phyloP scores from a whole-genome alignment of 2,113 vertebrate species.

The Vanacampus margaritifer region DNA sequence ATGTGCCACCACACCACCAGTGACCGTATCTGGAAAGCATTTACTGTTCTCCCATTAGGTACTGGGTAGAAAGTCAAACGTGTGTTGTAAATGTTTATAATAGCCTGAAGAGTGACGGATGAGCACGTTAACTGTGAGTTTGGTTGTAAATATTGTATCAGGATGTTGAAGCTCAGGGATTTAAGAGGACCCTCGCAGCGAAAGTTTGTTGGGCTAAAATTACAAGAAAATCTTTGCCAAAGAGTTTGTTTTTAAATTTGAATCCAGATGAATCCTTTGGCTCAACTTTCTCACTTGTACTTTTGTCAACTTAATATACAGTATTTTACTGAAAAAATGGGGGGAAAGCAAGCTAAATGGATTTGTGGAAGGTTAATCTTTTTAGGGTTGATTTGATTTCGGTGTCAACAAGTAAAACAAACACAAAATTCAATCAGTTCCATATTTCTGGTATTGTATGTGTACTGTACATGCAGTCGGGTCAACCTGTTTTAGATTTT shows the following conservation, averaged over 20 bases:
- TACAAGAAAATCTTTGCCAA: neutral
- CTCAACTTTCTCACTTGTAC: too few relatives aligned
- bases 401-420: too few relatives aligned
- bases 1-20: constrained; percentile 19
- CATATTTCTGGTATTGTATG: too few relatives aligned
- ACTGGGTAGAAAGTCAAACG: neutral
- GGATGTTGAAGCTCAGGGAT: neutral
- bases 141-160: neutral
- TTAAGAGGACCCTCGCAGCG: neutral
- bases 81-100: constrained; percentile 5
- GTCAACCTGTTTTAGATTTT: too few relatives aligned
- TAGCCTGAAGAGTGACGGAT: neutral
- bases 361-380: too few relatives aligned
- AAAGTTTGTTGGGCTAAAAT: neutral
- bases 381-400: too few relatives aligned
- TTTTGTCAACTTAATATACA: too few relatives aligned
- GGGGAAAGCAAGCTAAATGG: too few relatives aligned
- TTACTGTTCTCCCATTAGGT: constrained; percentile 7
- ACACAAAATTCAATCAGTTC: too few relatives aligned
- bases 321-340: too few relatives aligned
- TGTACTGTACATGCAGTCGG: too few relatives aligned
- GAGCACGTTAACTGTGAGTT: neutral
- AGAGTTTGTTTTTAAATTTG: neutral
- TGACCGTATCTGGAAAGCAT: constrained; percentile 21
- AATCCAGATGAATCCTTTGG: too few relatives aligned